Evolutionary conservation across 2,113 vertebrate species (phyloP), one percentile per base, ranked within the genome.

Genomic region (Macroglossus sobrinus): DNA sequence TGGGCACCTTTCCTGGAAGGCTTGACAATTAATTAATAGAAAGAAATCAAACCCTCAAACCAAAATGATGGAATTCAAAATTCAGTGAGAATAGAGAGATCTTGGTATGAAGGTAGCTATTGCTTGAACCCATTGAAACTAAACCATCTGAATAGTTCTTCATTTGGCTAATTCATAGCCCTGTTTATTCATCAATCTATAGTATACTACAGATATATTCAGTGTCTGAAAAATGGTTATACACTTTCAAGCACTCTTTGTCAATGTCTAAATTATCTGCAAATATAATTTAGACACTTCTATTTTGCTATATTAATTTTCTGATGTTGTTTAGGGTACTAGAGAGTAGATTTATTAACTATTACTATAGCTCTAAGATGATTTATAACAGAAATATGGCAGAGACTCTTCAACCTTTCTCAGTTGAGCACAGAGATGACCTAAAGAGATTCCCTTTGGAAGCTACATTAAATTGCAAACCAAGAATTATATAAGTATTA

Each of bases 31-130:
- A 76, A 35, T 26, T 50, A 50, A 50, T 16, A 50, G 50, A 50
- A 50, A 84, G 18, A 92, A 91, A 92, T 75, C 43, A 95, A 93
- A 64, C 15, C 28, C 28, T 92, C 47, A 90, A 89, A 78, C 30
- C 79, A 94, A 81, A 78, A 47, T 24, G n/a, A 43, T 66, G 8
- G 57, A 79, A 69, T 93, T 93, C 45, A 93, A 66, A 96, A 30
- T 84, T 24, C 43, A n/a, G 10, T 68, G 8, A 91, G 3, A 63
- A 76, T 50, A 75, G 43, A 74, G 30, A 84, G 63, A n/a, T 92
- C 6, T 79, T 91, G 47, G 3, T 38, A 50, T 57, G 19, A 86
- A 89, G 22, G 64, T 89, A 94, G 12, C 7, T 91, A 66, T 53
- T 89, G 13, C 7, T 50, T 66, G 45, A 92, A 53, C 35, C 9